phyloP scores from a whole-genome alignment of 1,140 invertebrate species.

The Drosophila insularis region DNA sequence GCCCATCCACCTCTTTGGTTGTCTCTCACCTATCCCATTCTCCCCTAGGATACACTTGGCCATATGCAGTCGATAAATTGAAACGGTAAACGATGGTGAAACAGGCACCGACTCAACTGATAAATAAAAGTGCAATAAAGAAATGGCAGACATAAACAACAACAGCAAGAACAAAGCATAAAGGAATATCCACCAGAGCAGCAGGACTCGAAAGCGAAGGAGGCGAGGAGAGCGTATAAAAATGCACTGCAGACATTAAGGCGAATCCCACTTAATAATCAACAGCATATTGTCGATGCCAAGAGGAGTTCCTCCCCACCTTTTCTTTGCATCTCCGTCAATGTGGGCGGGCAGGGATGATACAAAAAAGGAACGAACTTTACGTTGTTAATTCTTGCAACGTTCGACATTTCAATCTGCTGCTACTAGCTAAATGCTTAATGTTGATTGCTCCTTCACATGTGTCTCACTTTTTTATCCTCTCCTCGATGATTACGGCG shows the following conservation, averaged over 20 bases:
- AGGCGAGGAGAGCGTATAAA: slow-evolving; percentile 20
- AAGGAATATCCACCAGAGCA: slow-evolving; percentile 4
- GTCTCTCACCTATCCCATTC: neutral
- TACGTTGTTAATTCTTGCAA: slow-evolving; percentile 53
- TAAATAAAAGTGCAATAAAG: slow-evolving; percentile 76
- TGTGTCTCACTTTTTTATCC: neutral
- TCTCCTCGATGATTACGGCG: neutral
- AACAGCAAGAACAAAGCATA: slow-evolving; percentile 36
- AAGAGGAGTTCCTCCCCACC: slow-evolving; percentile 18
- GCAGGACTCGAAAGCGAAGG: neutral
- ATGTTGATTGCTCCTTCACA: slow-evolving; percentile 68
- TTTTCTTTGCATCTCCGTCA: neutral
- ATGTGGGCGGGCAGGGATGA: too few relatives aligned
- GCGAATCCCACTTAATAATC: slow-evolving; percentile 63
- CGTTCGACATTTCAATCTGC: slow-evolving; percentile 19
- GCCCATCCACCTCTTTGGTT: neutral
- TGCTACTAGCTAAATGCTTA: slow-evolving; percentile 63
- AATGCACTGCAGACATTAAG: slow-evolving; percentile 56
- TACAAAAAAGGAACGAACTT: slow-evolving; percentile 40
- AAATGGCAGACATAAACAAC: slow-evolving; percentile 50
- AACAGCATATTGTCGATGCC: slow-evolving; percentile 52
- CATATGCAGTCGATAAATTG: slow-evolving; percentile 56
- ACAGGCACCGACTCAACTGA: slow-evolving; percentile 47
- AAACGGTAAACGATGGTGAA: slow-evolving; percentile 63
- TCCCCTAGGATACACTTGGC: neutral